phyloP scores from a whole-genome alignment of 1,140 invertebrate genomes.

The Vanessa atalanta region DNA sequence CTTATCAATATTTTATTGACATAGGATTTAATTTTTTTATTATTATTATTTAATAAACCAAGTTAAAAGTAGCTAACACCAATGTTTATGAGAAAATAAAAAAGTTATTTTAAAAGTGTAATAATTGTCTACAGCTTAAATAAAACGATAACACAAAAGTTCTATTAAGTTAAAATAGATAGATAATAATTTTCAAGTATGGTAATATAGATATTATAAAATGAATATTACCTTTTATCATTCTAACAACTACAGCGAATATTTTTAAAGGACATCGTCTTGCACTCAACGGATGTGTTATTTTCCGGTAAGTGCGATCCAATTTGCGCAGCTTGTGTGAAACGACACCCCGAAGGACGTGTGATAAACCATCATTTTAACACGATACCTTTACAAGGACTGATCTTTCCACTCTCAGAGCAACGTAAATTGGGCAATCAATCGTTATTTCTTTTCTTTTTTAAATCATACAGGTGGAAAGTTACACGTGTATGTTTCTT shows the following conservation, averaged over 20 bases:
- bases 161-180: too few relatives aligned
- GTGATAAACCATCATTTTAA: conserved; percentile 53
- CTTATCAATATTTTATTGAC: too few relatives aligned
- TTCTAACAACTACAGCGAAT: background rate
- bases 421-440: conserved; percentile 58
- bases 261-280: conserved; percentile 17
- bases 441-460: conserved; percentile 50
- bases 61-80: too few relatives aligned
- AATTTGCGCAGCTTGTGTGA: conserved; percentile 52
- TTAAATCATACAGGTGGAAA: background rate
- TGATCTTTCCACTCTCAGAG: conserved; percentile 42
- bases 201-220: background rate
- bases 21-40: too few relatives aligned
- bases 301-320: conserved; percentile 50
- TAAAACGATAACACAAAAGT: too few relatives aligned
- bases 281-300: conserved; percentile 40
- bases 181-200: too few relatives aligned
- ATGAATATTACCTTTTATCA: background rate
- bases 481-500: too few relatives aligned
- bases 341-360: conserved; percentile 50
- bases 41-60: too few relatives aligned
- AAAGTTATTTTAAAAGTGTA: background rate
- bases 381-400: conserved; percentile 29
- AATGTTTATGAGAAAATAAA: too few relatives aligned
- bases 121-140: too few relatives aligned